A percentile compares a stretch with the other conserved stretches of the same genome.
phyloP scores from a whole-genome alignment of 1,140 invertebrate species.

The Calephelis virginiensis region DNA sequence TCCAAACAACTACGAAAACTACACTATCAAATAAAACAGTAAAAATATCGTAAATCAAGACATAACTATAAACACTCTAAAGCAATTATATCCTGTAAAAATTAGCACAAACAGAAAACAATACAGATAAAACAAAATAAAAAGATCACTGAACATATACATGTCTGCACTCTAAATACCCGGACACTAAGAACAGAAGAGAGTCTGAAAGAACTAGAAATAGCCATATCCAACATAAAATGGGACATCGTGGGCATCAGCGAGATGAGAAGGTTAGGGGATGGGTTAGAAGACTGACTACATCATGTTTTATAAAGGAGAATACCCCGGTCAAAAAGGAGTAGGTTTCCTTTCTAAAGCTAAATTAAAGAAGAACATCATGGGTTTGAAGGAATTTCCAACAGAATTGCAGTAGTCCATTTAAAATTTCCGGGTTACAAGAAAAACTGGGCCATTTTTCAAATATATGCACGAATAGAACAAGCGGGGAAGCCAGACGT shows the following conservation, averaged over 20 bases:
- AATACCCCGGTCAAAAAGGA: conserved; percentile 25
- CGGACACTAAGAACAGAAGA: conserved; percentile 27
- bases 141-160: background rate
- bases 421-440: conserved; percentile 26
- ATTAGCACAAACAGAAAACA: background rate
- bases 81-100: background rate
- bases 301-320: conserved; percentile 29
- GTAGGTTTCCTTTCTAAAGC: conserved; percentile 30
- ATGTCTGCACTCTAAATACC: conserved; percentile 23
- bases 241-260: conserved; percentile 30
- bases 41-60: background rate
- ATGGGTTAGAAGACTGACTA: conserved; percentile 27
- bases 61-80: background rate
- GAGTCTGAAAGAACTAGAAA: conserved; percentile 30
- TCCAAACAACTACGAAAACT: background rate
- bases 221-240: conserved; percentile 19
- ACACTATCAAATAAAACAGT: background rate
- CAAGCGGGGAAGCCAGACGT: conserved; percentile 24
- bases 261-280: conserved; percentile 29
- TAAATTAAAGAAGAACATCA: conserved; percentile 25
- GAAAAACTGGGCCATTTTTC: conserved; percentile 31
- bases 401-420: conserved; percentile 26
- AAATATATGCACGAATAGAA: conserved; percentile 37
- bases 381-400: conserved; percentile 25
- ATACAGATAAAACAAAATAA: conserved; percentile 1